Base-by-base conservation (phyloP, 23 tunicate genomes). In the Trididemnum clinides region DNA sequence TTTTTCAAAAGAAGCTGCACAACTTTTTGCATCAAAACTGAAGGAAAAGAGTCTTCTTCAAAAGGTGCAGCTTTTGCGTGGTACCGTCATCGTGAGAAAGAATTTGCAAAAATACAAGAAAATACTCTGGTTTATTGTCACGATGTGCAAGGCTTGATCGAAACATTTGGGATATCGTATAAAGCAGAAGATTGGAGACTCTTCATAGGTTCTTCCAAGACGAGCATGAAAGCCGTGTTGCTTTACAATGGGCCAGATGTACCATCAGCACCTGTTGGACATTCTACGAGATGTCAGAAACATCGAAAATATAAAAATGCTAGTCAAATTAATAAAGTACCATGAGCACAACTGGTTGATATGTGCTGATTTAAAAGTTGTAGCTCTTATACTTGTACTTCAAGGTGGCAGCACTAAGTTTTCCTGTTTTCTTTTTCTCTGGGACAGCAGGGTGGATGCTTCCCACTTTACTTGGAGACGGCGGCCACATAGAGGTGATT, bases 181-280 rank as follows among this genome's bases (percentile, higher is more conserved):
- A 2, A n/a, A 23, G 66, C 66, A 50, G 66, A 78, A 78, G 83
- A 78, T 51, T 78, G 83, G 66, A 78, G 66, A 10, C 50, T 78
- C 66, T 78, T 78, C 36, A 78, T 78, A 26, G 83, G 51, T 51
- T 78, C 80, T 20, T 35, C 66, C 2, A 78, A 78, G 66, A 51
- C 83, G 20, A 78, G 34, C 66, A 50, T 51, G 83, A 78, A 78
- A 78, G 83, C 66, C 51, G 83, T 78, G 83, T 66, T 66, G 75
- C n/a, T 44, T 34, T 33, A 28, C 57, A 73, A 73, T 37, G 57
- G 33, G 57, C 57, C 57, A 37, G 37, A 3, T 73, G 57, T 36
- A 57, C 57, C 80, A 73, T 73, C 80, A 7, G 28, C 25, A 36
- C 80, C 54, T 73, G 36, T 66, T 10, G 80, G 25, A 37, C 80